phyloP scores from a whole-genome alignment of 2,113 vertebrate genomes.

The Gobio gobio region DNA sequence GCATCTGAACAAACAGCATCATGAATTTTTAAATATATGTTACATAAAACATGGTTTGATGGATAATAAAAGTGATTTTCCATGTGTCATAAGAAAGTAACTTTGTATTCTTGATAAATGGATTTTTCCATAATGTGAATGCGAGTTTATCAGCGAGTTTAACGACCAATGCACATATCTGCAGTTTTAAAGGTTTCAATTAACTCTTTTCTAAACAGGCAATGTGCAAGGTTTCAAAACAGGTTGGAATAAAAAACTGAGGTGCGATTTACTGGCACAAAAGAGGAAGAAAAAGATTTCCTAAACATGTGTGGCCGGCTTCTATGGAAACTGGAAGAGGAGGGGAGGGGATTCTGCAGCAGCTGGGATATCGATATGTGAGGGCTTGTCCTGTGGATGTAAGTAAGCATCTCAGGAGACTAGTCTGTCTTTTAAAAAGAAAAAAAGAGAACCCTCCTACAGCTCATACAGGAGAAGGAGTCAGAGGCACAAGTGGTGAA shows the following conservation, averaged over 20 bases:
- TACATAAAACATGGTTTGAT: not conserved
- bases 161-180: not conserved
- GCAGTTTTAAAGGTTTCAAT: not conserved
- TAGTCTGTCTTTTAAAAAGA: conserved; percentile 24
- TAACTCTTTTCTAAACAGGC: conserved; percentile 45
- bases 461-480: conserved; percentile 50
- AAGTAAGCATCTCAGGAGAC: conserved; percentile 40
- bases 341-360: conserved; percentile 47
- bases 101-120: not conserved
- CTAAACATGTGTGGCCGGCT: conserved; percentile 61
- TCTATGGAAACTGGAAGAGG: conserved; percentile 34
- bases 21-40: not conserved
- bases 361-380: conserved; percentile 70
- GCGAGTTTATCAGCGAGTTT: not conserved
- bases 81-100: not conserved
- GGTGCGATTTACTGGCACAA: not conserved
- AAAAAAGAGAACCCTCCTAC: conserved; percentile 33
- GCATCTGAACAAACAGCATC: not conserved
- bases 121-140: not conserved
- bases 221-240: conserved; percentile 46
- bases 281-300: conserved; percentile 26
- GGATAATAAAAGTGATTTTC: not conserved
- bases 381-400: conserved; percentile 52
- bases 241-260: not conserved
- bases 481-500: conserved; percentile 59